phyloP scores from a whole-genome alignment of 2,113 vertebrate genomes.

The Oreotrochilus melanogaster region DNA sequence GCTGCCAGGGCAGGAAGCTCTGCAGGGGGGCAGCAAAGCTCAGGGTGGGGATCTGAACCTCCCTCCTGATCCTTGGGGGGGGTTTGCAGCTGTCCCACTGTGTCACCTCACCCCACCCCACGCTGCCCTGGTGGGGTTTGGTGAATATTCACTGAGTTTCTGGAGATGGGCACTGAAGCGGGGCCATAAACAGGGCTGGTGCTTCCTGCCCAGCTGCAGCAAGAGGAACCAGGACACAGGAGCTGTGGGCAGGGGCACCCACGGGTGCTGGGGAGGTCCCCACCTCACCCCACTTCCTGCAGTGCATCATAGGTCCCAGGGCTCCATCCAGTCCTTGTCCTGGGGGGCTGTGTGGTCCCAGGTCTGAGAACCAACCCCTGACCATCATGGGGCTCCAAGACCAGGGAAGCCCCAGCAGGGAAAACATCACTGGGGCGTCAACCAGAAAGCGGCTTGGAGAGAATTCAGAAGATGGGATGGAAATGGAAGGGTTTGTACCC shows the following conservation, averaged over 20 bases:
- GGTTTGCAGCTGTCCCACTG: background rate
- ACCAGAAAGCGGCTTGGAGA: background rate
- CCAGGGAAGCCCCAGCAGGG: background rate
- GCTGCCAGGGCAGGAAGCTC: background rate
- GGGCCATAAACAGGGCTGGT: slow-evolving; percentile 29
- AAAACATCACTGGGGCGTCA: background rate
- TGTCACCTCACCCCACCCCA: background rate
- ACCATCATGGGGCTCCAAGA: fast-evolving
- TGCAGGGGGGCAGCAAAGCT: background rate
- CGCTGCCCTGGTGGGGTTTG: fast-evolving
- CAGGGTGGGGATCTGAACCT: background rate
- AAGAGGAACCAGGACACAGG: slow-evolving; percentile 36
- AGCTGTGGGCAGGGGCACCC: background rate
- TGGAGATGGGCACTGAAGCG: slow-evolving; percentile 1
- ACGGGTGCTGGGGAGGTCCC: background rate
- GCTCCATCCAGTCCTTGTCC: background rate
- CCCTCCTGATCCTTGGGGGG: background rate
- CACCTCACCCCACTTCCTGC: background rate
- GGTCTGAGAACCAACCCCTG: background rate
- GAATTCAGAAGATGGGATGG: background rate
- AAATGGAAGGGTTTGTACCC: background rate
- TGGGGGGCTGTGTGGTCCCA: fast-evolving
- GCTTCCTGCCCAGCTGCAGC: slow-evolving; percentile 68
- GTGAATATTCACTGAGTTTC: fast-evolving
- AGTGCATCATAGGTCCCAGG: background rate